These are phyloP conservation scores for Eulemur albifrons DNA, from an alignment of 2,797 vertebrate genomes.

Conservation along the genomic window DNA sequence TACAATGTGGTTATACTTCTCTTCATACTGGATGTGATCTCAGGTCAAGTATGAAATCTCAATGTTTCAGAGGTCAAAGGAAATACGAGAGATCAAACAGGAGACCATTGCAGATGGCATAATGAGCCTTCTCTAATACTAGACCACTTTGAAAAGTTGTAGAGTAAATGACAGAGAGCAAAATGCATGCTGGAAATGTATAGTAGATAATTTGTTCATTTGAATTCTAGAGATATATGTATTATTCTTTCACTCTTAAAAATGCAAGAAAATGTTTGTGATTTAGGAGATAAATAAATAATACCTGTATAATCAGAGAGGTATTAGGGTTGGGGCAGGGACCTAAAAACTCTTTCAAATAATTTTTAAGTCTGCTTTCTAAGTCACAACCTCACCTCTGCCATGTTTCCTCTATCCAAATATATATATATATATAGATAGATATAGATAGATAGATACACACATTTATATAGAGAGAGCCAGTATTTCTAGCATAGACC, in stretches of 20 bases:
- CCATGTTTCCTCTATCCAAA: background rate
- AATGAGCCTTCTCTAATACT: background rate
- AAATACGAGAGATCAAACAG: background rate
- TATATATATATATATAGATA: background rate
- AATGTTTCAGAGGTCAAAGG: background rate
- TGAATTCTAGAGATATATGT: background rate
- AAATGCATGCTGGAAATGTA: accelerated
- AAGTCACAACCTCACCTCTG: background rate
- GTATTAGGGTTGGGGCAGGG: background rate
- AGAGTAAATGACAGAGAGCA: background rate
- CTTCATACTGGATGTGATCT: background rate
- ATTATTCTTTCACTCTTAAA: background rate
- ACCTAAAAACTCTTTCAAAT: background rate
- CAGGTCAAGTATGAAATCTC: background rate
- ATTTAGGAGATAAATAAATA: background rate
- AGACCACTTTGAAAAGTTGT: background rate
- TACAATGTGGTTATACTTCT: background rate
- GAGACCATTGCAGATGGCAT: background rate
- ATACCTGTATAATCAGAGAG: background rate
- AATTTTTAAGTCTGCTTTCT: background rate
- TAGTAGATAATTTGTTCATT: background rate
- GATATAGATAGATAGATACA: too few species aligned
- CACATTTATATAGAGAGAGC: background rate
- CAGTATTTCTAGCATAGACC: background rate
- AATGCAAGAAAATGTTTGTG: background rate